Evolutionary conservation across 2,888 invertebrate genomes (phyloP), one percentile per base, ranked within the genome.

Genomic region (Apotomis turbidana): DNA sequence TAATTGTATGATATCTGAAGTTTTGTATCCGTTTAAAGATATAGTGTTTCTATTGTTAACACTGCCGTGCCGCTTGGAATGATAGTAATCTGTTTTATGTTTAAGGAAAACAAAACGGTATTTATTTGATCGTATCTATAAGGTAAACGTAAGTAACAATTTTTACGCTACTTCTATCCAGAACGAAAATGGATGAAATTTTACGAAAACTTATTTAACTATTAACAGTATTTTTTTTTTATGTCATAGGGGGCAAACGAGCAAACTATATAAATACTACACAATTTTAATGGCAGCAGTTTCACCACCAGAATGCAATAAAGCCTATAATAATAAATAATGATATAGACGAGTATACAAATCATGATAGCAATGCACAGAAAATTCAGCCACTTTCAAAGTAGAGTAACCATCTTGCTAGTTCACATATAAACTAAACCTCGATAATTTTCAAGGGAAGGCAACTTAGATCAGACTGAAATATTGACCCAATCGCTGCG

Each of bases 391-490:
- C 12, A 57, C 4, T 1, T 36, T 3, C 5, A 0, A 79, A 75
- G 81, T 84, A 79, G 87, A 90, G 90, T 81, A 84, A 44, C 71
- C 49, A 78, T 0, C 77, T 12, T 0, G 10, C 4, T 59, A 46
- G 61, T 58, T 8, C 74, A 74, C 74, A 78, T 77, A 74, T 79
- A 77, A 83, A 82, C 79, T 85, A 85, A 86, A 83, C 83, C 78
- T 79, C 82, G 87, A 90, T 90, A 90, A 90, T 92, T 90, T 90
- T 83, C 82, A 86, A 84, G 84, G 85, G 87, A 84, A 81, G 80
- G 80, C 81, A 86, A 87, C 85, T 88, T 86, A 86, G 83, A 80
- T 79, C 78, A 84, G 85, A 86, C 90, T 90, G 88, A 90, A 87
- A 90, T 90, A 91, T 91, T 84, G 88, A 77, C 80, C 76, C 83